A percentile compares a stretch with the other conserved stretches of the same genome.
Conservation (phyloP, 2,888 invertebrate species). For the Cheilosia scutellata region DNA sequence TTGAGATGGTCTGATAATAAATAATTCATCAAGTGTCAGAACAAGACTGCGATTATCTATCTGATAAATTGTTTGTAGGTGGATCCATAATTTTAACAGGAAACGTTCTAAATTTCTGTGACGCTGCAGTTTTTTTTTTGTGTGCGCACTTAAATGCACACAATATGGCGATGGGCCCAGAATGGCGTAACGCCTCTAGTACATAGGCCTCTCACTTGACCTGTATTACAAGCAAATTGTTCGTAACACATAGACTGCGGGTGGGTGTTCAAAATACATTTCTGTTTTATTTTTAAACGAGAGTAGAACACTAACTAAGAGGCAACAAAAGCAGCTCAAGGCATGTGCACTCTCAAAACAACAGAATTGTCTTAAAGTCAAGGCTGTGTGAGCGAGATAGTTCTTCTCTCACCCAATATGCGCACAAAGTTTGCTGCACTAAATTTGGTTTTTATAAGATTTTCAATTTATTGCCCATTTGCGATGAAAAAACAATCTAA, state of each 20-base stretch:
- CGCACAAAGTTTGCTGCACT: not conserved
- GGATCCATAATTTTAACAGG: not conserved
- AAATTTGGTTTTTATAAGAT: slow-evolving; percentile 13
- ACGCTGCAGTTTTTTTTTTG: no score
- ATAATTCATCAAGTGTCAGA: slow-evolving; percentile 30
- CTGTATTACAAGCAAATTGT: slow-evolving; percentile 6
- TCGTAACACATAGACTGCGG: not conserved
- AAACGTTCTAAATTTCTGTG: no score
- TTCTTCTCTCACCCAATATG: slow-evolving; percentile 2
- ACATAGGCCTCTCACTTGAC: slow-evolving; percentile 9
- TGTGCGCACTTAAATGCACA: no score
- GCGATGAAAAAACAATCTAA: not conserved
- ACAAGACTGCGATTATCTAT: slow-evolving; percentile 8
- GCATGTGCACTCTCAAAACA: slow-evolving; percentile 40
- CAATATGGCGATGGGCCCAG: no score
- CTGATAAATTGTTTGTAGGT: slow-evolving; percentile 9
- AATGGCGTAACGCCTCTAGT: no score
- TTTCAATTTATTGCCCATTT: not conserved
- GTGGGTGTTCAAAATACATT: slow-evolving; percentile 16
- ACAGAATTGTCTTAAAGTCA: slow-evolving; percentile 59
- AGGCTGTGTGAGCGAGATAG: slow-evolving; percentile 26
- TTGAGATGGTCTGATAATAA: not conserved
- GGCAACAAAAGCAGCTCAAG: slow-evolving; percentile 62
- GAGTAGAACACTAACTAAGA: slow-evolving; percentile 21
- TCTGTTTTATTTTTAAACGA: slow-evolving; percentile 25